Conservation (phyloP, 2,113 vertebrate genomes). For the Gyps fulvus region DNA sequence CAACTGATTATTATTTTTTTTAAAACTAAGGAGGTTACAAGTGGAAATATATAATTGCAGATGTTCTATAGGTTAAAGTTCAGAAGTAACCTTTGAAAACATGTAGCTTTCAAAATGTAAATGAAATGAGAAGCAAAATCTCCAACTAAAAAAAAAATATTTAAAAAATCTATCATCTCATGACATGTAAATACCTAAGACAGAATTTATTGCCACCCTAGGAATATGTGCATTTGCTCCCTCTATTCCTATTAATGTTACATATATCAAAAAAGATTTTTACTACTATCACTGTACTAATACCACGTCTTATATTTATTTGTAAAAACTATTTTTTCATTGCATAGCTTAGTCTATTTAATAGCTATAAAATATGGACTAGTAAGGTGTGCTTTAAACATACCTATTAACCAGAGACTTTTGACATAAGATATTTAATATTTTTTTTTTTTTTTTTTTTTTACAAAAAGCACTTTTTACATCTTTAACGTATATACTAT, state of each 20-base stretch:
- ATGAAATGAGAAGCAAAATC: neutral
- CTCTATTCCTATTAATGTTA: neutral
- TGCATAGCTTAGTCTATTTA: neutral
- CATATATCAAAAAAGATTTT: neutral
- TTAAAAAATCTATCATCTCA: neutral
- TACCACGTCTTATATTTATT: neutral
- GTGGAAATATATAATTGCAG: neutral
- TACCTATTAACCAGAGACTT: neutral
- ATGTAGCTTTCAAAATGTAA: neutral
- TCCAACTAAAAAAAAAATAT: too few relatives aligned
- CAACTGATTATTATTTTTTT: neutral
- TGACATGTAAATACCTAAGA: neutral
- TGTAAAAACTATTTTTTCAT: neutral
- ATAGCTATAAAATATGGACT: neutral
- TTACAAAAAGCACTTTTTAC: neutral
- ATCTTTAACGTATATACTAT: neutral
- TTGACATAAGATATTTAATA: neutral
- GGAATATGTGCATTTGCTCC: neutral
- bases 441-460: neutral
- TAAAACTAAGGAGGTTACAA: neutral
- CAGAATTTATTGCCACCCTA: neutral
- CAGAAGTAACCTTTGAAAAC: neutral
- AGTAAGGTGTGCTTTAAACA: neutral
- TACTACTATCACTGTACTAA: neutral
- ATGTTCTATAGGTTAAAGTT: neutral